Evolutionary conservation across 2,888 invertebrate genomes (phyloP).

Genomic region (Metacarcinus magister): DNA sequence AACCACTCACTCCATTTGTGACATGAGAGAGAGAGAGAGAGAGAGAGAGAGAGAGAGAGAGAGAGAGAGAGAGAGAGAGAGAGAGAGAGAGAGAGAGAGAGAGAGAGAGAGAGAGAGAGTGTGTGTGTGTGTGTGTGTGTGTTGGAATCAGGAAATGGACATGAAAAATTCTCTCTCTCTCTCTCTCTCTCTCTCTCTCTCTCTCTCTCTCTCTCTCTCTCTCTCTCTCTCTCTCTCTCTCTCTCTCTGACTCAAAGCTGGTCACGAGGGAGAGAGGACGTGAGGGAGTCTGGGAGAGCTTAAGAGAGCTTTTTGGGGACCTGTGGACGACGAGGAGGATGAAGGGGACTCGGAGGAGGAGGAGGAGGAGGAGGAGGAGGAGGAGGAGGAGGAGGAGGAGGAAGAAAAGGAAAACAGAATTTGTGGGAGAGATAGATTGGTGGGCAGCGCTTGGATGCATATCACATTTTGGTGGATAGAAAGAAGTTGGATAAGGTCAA

Average conservation of each 20-base stretch:
- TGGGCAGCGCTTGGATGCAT: too few relatives aligned
- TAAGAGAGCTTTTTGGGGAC: background rate
- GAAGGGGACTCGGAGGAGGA: background rate
- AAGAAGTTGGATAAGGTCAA: too few relatives aligned
- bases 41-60: background rate
- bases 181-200: too few relatives aligned
- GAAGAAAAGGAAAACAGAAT: background rate
- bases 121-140: too few relatives aligned
- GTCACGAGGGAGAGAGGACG: background rate
- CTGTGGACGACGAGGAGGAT: background rate
- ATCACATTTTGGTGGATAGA: too few relatives aligned
- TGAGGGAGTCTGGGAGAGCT: background rate
- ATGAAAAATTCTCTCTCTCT: too few relatives aligned
- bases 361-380: background rate
- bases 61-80: conserved; percentile 21
- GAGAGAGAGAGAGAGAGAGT: background rate
- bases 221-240: conserved; percentile 26
- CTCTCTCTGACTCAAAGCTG: background rate
- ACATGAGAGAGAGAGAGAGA: background rate
- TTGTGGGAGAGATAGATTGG: background rate
- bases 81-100: conserved; percentile 20
- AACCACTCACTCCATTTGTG: background rate
- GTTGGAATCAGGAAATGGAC: too few relatives aligned
- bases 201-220: background rate
- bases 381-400: background rate